Percentiles rank a stretch among this genome's conserved stretches.
phyloP scores from a whole-genome alignment of 2,888 invertebrate genomes.

The Napeogenes inachia region DNA sequence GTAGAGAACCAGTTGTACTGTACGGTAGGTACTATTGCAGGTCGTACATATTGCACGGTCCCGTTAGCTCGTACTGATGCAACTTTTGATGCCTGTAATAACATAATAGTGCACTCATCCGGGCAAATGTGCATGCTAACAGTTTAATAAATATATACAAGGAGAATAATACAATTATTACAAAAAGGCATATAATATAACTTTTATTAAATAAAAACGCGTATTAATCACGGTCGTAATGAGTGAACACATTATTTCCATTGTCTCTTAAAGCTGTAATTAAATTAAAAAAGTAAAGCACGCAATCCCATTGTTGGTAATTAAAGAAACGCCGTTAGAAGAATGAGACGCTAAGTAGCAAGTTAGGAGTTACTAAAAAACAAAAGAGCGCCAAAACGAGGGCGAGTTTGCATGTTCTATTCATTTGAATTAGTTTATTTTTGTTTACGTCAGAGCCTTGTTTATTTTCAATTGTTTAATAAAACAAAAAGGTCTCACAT shows the following conservation, averaged over 20 bases:
- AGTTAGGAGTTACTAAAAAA: constrained; percentile 64
- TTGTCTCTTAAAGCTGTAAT: constrained; percentile 66
- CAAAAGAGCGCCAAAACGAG: constrained; percentile 44
- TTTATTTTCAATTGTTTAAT: neutral
- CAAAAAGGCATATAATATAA: too few species aligned
- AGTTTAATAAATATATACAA: constrained; percentile 10
- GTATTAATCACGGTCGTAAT: constrained; percentile 42
- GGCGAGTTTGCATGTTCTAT: constrained; percentile 67
- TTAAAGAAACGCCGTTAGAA: constrained; percentile 68
- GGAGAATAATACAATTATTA: constrained; percentile 9
- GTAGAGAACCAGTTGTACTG: constrained; percentile 64
- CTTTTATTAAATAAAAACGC: too few species aligned
- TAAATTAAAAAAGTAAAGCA: constrained; percentile 73
- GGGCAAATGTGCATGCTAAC: constrained; percentile 10
- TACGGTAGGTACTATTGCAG: constrained; percentile 21
- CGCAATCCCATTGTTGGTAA: constrained; percentile 72
- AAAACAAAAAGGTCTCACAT: constrained; percentile 13
- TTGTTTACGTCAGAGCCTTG: constrained; percentile 1
- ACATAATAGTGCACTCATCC: constrained; percentile 67
- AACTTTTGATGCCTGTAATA: constrained; percentile 73
- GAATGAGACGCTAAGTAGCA: constrained; percentile 73
- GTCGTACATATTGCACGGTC: constrained; percentile 49
- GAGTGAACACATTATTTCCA: constrained; percentile 62
- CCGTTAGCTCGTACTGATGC: constrained; percentile 70
- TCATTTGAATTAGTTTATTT: constrained; percentile 36